These are phyloP conservation scores for Montipora efflorescens DNA, from an alignment of 64 coral and sea anemone species.

Conservation along the genomic window DNA sequence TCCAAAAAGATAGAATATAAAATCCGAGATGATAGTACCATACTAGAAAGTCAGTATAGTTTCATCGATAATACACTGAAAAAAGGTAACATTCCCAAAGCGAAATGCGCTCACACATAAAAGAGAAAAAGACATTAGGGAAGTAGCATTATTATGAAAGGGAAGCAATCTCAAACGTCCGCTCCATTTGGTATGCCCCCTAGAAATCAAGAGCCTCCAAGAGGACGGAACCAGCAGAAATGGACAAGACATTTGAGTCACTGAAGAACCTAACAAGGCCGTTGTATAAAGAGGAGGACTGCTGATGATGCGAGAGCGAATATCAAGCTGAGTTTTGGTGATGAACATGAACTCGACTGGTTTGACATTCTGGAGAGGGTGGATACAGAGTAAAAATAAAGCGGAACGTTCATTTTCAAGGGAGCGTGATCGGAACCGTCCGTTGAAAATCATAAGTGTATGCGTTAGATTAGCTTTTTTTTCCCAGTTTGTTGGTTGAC, in stretches of 20 bases:
- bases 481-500: no score
- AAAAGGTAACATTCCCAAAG: no score
- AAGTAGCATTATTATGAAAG: background rate
- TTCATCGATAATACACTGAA: no score
- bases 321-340: background rate
- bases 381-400: background rate
- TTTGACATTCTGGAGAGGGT: background rate
- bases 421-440: background rate
- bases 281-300: background rate
- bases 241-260: background rate
- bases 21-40: no score
- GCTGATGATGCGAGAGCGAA: background rate
- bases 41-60: no score
- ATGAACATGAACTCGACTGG: conserved; percentile 6
- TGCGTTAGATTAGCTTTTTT: no score
- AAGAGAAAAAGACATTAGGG: background rate
- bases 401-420: background rate
- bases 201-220: background rate
- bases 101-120: no score
- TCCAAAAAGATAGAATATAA: no score
- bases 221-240: background rate
- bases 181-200: background rate
- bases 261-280: background rate
- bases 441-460: no score
- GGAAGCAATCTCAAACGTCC: background rate